Conservation (phyloP, 2,888 invertebrate species). For the Augiades crinisus region DNA sequence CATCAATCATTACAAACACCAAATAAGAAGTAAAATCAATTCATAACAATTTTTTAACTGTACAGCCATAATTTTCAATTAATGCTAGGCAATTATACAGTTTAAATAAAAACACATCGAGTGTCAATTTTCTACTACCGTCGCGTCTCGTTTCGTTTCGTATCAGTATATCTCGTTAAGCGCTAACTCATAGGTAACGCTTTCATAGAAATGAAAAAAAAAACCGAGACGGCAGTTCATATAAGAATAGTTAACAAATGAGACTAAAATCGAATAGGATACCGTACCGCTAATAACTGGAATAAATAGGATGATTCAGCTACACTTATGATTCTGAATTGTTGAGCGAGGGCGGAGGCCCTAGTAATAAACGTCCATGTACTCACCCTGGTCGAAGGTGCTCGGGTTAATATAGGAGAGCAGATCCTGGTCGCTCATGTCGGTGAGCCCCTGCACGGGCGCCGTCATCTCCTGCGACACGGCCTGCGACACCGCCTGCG, state of each 20-base stretch:
- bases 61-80: no score
- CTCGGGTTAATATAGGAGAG: conserved; percentile 94
- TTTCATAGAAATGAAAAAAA: background rate
- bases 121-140: background rate
- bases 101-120: background rate
- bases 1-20: background rate
- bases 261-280: conserved; percentile 23
- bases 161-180: background rate
- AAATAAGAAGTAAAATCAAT: background rate
- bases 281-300: conserved; percentile 7
- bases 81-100: no score
- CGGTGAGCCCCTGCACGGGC: conserved; percentile 87
- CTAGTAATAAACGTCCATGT: conserved; percentile 51
- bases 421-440: conserved; percentile 93
- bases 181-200: conserved; percentile 5
- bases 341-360: conserved; percentile 21
- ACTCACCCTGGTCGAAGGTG: conserved; percentile 92
- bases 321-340: conserved; percentile 7
- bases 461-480: conserved; percentile 78
- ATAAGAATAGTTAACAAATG: conserved; percentile 60
- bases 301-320: background rate
- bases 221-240: conserved; percentile 49
- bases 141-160: background rate
- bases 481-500: conserved; percentile 73
- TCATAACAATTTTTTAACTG: no score